phyloP scores from a whole-genome alignment of 2,888 invertebrate species.

The Leucozona laternaria region DNA sequence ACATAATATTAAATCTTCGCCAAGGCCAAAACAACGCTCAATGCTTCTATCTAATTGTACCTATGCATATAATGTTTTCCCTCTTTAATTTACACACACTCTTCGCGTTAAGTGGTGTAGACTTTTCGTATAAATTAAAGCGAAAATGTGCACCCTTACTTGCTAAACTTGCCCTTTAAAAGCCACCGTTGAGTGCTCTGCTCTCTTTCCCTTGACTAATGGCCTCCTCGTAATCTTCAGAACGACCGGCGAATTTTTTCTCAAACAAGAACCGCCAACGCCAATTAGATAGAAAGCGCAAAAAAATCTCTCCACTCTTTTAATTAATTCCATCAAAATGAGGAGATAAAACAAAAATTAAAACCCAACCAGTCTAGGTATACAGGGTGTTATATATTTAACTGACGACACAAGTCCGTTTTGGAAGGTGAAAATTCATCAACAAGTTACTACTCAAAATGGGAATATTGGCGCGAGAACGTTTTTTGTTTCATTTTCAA shows the following conservation, averaged over 20 bases:
- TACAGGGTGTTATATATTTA: slow-evolving; percentile 1
- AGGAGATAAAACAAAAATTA: slow-evolving; percentile 14
- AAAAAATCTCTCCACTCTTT: slow-evolving; percentile 64
- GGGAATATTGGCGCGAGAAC: too few species aligned
- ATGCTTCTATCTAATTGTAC: not conserved
- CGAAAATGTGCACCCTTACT: slow-evolving; percentile 56
- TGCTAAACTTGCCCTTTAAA: slow-evolving; percentile 44
- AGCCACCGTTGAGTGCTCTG: slow-evolving; percentile 33
- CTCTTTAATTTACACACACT: slow-evolving; percentile 27
- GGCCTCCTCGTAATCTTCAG: slow-evolving; percentile 64
- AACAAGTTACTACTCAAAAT: too few species aligned
- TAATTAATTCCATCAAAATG: slow-evolving; percentile 71
- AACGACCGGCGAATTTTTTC: slow-evolving; percentile 2
- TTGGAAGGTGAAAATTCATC: too few species aligned
- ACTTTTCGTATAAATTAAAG: slow-evolving; percentile 64
- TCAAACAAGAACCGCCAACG: slow-evolving; percentile 48
- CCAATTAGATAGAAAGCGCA: slow-evolving; percentile 58
- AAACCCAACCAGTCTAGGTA: not conserved
- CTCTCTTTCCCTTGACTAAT: slow-evolving; percentile 60
- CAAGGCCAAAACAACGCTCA: not conserved
- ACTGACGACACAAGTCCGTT: not conserved
- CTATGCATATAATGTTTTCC: not conserved
- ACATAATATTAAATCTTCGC: not conserved
- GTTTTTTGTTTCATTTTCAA: not conserved
- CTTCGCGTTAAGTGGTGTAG: slow-evolving; percentile 19